phyloP scores from a whole-genome alignment of 2,888 invertebrate species.

The Congeria kusceri region DNA sequence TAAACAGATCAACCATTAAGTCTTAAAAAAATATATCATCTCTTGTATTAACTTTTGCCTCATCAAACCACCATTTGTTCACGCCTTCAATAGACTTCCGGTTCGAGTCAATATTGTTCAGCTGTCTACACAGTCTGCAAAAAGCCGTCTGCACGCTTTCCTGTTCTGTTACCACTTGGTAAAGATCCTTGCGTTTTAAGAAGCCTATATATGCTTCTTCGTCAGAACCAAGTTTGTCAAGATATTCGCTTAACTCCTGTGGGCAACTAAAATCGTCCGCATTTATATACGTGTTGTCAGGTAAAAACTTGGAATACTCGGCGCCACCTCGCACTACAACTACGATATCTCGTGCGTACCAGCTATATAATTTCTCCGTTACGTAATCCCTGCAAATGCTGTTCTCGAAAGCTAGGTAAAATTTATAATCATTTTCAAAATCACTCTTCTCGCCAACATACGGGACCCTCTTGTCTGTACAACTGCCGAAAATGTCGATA shows the following conservation, averaged over 20 bases:
- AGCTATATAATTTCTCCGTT: slow-evolving; percentile 12
- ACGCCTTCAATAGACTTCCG: slow-evolving; percentile 13
- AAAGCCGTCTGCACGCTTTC: slow-evolving; percentile 29
- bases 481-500: slow-evolving; percentile 5
- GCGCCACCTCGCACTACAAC: slow-evolving; percentile 7
- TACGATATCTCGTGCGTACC: slow-evolving; percentile 5
- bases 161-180: background rate
- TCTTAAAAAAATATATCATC: too few relatives aligned
- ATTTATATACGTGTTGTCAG: slow-evolving; percentile 55
- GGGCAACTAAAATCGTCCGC: slow-evolving; percentile 46
- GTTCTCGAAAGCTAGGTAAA: slow-evolving; percentile 15
- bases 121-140: slow-evolving; percentile 39
- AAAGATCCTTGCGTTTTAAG: slow-evolving; percentile 22
- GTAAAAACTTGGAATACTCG: slow-evolving; percentile 16
- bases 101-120: slow-evolving; percentile 33
- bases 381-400: background rate
- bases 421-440: background rate
- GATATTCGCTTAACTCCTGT: slow-evolving; percentile 38
- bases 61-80: slow-evolving; percentile 31
- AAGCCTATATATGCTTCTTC: slow-evolving; percentile 36
- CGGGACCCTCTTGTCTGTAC: background rate
- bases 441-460: background rate
- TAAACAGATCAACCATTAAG: too few relatives aligned
- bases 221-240: slow-evolving; percentile 30
- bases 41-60: too few relatives aligned